A percentile compares a stretch with the other conserved stretches of the same genome.
Evolutionary conservation across 2,797 vertebrate genomes (phyloP).

Genomic region (Falco berigora): DNA sequence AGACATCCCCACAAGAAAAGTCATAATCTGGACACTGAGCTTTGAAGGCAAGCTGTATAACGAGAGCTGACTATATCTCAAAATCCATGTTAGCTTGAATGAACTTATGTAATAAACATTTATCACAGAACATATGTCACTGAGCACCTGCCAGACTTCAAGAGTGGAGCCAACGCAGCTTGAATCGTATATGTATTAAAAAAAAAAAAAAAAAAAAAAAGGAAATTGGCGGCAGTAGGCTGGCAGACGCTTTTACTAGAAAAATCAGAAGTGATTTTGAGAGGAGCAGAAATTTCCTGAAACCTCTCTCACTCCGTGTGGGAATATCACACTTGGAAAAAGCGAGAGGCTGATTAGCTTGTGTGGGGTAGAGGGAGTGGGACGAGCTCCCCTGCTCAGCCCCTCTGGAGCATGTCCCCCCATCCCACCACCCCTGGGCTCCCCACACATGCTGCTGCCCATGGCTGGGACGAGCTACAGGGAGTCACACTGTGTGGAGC

Average conservation of each 20-base stretch:
- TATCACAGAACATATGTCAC: conserved; percentile 69
- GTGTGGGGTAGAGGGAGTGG: not conserved
- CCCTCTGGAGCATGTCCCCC: not conserved
- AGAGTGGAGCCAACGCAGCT: conserved; percentile 56
- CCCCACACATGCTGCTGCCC: accelerated
- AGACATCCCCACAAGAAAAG: conserved; percentile 40
- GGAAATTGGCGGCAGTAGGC: conserved; percentile 61
- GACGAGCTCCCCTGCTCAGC: not conserved
- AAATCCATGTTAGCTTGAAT: conserved; percentile 67
- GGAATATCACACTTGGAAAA: conserved; percentile 19
- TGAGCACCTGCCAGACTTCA: conserved; percentile 70
- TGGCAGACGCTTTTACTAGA: conserved; percentile 71
- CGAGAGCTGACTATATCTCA: conserved; percentile 58
- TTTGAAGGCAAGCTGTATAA: conserved; percentile 60
- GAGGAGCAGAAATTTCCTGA: conserved; percentile 65
- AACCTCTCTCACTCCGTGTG: conserved; percentile 20
- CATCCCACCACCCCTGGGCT: not conserved
- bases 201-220: conserved; percentile 37
- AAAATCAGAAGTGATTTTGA: conserved; percentile 70
- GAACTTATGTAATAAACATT: conserved; percentile 72
- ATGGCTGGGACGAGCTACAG: accelerated
- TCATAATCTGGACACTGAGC: conserved; percentile 30
- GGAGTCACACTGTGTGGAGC: accelerated
- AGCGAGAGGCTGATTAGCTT: not conserved
- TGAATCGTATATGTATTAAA: conserved; percentile 64